Percentiles rank a stretch among this genome's conserved stretches.
phyloP scores from a whole-genome alignment of 35 echinoderm and acorn worm species.

The Apostichopus parvimensis region DNA sequence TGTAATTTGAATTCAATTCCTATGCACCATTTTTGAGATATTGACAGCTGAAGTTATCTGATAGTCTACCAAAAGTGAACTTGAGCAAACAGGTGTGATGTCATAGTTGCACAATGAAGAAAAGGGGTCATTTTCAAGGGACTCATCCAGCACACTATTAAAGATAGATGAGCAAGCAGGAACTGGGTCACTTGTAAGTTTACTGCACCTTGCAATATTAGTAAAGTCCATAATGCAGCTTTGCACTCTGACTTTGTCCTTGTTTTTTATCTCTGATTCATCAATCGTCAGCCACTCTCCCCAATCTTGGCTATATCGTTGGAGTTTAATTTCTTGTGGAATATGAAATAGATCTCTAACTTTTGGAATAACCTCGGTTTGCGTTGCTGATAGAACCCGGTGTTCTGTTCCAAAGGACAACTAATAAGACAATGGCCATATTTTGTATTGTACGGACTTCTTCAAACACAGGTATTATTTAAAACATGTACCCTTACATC shows the following conservation, averaged over 20 bases:
- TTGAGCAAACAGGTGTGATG: too few species aligned
- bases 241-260: conserved; percentile 19
- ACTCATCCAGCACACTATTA: not conserved
- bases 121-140: not conserved
- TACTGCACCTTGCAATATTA: not conserved
- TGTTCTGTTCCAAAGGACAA: not conserved
- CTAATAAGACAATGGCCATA: conserved; percentile 22
- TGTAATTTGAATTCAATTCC: too few species aligned
- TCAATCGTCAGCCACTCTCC: conserved; percentile 26
- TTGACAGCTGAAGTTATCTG: too few species aligned
- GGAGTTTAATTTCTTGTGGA: conserved; percentile 24
- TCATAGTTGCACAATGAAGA: not conserved
- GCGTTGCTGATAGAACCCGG: not conserved
- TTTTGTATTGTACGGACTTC: not conserved
- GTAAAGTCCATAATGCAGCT: not conserved
- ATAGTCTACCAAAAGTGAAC: too few species aligned
- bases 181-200: not conserved
- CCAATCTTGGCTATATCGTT: not conserved
- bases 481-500: not conserved
- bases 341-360: conserved; percentile 30
- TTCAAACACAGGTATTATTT: conserved; percentile 11
- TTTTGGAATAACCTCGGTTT: not conserved
- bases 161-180: not conserved
- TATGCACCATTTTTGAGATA: too few species aligned
- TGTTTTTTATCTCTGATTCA: not conserved